Base-by-base conservation (phyloP, 1,140 invertebrate species). In the Idris sp. region DNA sequence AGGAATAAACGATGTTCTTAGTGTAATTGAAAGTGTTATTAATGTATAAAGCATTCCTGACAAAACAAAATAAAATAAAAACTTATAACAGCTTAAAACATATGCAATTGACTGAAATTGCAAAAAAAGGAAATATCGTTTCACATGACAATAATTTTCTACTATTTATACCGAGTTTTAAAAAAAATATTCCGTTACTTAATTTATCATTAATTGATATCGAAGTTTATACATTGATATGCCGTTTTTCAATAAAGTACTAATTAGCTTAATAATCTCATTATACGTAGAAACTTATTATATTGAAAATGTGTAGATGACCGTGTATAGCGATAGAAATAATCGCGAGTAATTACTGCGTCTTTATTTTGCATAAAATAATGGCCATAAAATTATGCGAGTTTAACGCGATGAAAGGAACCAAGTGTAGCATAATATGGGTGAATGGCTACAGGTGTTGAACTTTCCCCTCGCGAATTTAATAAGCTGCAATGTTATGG, bases 371-470 rank as follows among this genome's bases (percentile, higher is more conserved):
- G 25, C 48, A 36, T 35, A 13, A 36, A 36, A 68, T 49, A 56
- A 67, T 67, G 26, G 62, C 62, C 43, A 31, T 67, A 67, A 67
- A 67, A 67, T 67, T 56, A 67, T 40, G 30, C 41, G 31, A 67
- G 33, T 67, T 67, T 48, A 67, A 56, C 31, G n/a, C n/a, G 43
- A 10, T 43, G 33, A 41, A 41, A 22, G 5, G n/a, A 7, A 30
- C 25, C 15, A 14, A 14, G 9, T 8, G 44, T 33, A 19, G 13
- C 7, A 31, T 35, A 40, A 51, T 51, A 53, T 53, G 4, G 14
- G 33, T n/a, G 14, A 18, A 38, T 13, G 48, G 38, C 31, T 53
- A 53, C 48, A 64, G 59, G 53, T 59, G 64, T 49, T 51, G 15
- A 41, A 3, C 5, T 7, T n/a, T 19, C 15, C 11, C 9, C n/a